Base-by-base conservation (phyloP, 2,113 vertebrate species). In the Mormoops blainvillei region DNA sequence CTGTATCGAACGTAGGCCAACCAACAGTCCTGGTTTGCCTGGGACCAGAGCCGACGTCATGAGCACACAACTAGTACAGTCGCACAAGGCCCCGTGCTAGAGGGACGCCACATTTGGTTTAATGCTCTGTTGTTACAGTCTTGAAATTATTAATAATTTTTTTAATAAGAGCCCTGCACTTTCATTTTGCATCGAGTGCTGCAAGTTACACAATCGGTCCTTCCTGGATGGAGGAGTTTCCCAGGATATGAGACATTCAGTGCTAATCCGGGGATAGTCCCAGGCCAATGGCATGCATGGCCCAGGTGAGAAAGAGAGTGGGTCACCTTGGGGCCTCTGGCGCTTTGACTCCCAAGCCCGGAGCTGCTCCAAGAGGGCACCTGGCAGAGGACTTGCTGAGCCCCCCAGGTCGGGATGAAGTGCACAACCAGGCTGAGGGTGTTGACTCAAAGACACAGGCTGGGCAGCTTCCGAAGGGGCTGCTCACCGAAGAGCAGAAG, bases 41-140 rank as follows among this genome's bases (percentile, higher is more conserved):
- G 58, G 67, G 43, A 24, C 20, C 24, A 45, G 48, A 20, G 22
- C 36, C 18, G 45, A 15, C 7, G 26, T 58, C 6, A 0, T 15
- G 73, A n/a, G 9, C n/a, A 1, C 20, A 16, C 0, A 0, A 0
- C 9, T 0, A 20, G 2, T 5, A 36, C 11, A 0, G 15, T 45
- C 48, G 5, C 76, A 8, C 3, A 15, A 10, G 43, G 12, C 36
- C 70, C 54, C 20, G 2, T 0, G 8, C 15, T 61, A 50, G 52
- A 58, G 31, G 58, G 63, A 28, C 1, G 10, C 38, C 65, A 8
- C 28, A 3, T 58, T 50, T 36, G 41, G 14, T 43, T 92, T 87
- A n/a, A 13, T 43, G 28, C 15, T 76, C 52, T 43, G 52, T 2
- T 22, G 7, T n/a, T 19, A 0, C 43, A 3, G 36, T 78, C 83